Evolutionary conservation across 2,888 invertebrate species (phyloP).

Genomic region (Ischnura elegans): DNA sequence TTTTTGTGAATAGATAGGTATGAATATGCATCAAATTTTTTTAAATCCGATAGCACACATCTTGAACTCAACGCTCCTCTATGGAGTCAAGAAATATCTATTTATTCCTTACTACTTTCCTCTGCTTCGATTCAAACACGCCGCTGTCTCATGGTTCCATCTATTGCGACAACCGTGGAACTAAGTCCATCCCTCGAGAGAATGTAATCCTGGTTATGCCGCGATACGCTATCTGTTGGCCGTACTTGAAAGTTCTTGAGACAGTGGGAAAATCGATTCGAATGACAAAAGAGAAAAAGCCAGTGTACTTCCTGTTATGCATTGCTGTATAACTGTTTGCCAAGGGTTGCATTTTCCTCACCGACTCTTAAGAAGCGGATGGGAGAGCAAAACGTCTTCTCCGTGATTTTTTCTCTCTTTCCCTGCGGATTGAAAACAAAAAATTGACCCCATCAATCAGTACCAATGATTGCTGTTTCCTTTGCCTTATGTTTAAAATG

Average conservation of each 20-base stretch:
- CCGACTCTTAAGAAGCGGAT: neutral
- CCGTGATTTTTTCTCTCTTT: neutral
- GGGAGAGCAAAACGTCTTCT: neutral
- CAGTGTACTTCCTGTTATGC: neutral
- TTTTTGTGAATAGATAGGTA: no score
- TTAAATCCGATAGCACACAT: no score
- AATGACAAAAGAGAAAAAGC: slow-evolving; percentile 58
- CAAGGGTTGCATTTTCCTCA: neutral
- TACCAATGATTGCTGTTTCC: no score
- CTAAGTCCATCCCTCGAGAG: neutral
- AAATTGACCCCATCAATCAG: no score
- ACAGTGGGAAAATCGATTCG: slow-evolving; percentile 2
- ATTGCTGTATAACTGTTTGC: neutral
- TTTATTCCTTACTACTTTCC: no score
- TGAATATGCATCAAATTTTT: no score
- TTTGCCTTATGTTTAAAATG: no score
- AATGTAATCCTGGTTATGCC: neutral
- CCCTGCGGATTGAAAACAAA: no score
- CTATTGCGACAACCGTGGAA: neutral
- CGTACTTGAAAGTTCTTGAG: neutral
- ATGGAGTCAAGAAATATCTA: no score
- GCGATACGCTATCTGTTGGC: slow-evolving; percentile 20
- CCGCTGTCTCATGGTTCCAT: slow-evolving; percentile 7
- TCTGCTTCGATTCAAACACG: neutral
- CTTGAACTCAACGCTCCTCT: no score